Evolutionary conservation across 2,888 invertebrate genomes (phyloP), one percentile per base, ranked within the genome.

Genomic region (Hymenopus coronatus): DNA sequence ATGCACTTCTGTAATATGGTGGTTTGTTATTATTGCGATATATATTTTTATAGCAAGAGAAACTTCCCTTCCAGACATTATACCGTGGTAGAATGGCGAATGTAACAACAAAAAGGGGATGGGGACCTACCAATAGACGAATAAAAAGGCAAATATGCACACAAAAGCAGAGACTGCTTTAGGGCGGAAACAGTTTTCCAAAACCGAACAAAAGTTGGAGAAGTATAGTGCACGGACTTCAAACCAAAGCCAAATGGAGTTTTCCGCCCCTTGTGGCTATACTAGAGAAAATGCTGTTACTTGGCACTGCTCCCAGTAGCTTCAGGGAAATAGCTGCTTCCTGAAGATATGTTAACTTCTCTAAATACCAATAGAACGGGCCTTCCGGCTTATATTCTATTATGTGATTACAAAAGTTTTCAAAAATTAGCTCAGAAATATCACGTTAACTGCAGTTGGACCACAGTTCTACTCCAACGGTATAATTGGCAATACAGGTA

Each of bases 111-210:
- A 70, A 70, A 70, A 25, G 25, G 6, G 54, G 54, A 70, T 20
- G 54, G 54, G 25, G 54, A 70, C 2, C 54, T 70, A 70, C 54
- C 54, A 70, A 70, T 70, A 70, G 54, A 70, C 2, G 54, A 70
- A 70, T 70, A 70, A 70, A 70, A 70, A 70, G 54, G 54, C 54
- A 70, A 70, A 70, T 70, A 70, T 70, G 54, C 54, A 70, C 54
- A 70, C 54, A 70, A 70, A 84, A 85, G 46, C 25, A 46, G 25
- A 84, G 33, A 84, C n/a, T 46, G 20, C 54, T 85, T 46, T 46
- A 85, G 85, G 33, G 85, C 85, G 85, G 85, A 85, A 85, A 85
- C 85, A 28, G 85, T 85, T 85, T 85, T 85, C 46, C 40, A 84
- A 85, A 46, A 20, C 54, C 85, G 27, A 28, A 85, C 85, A 85